Percentiles rank a stretch among this genome's conserved stretches.
Evolutionary conservation across 2,113 vertebrate genomes (phyloP).

Genomic region (Siphamia tubifer): DNA sequence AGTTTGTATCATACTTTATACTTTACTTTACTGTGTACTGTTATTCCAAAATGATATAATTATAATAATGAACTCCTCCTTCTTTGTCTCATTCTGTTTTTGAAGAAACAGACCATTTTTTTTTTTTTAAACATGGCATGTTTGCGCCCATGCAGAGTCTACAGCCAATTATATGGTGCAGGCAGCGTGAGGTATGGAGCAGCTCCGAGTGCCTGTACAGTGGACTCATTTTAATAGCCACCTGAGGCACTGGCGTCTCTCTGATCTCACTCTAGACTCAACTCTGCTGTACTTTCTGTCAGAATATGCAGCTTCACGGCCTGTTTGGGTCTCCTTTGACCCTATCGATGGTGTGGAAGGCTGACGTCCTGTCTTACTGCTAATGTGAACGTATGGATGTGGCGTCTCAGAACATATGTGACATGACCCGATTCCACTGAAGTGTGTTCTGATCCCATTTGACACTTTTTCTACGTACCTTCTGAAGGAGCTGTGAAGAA

Average conservation of each 20-base stretch:
- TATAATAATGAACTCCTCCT: too few relatives aligned
- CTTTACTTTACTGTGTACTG: too few relatives aligned
- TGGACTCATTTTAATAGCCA: constrained; percentile 39
- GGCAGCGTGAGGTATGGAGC: constrained; percentile 2
- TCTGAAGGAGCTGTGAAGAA: neutral
- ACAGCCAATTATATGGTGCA: constrained; percentile 24
- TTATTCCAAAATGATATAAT: too few relatives aligned
- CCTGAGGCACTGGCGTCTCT: constrained; percentile 27
- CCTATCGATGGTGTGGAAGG: constrained; percentile 21
- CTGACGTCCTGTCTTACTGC: neutral
- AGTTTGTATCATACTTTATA: too few relatives aligned
- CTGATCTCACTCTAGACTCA: constrained; percentile 20
- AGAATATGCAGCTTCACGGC: neutral
- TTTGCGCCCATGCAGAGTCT: neutral
- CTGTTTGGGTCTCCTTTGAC: neutral
- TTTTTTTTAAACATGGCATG: neutral
- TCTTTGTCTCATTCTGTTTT: neutral
- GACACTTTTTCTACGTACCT: neutral
- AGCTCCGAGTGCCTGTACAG: constrained; percentile 10
- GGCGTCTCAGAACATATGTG: neutral
- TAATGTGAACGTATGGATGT: neutral
- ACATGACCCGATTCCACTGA: neutral
- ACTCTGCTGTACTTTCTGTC: neutral
- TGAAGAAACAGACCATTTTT: neutral
- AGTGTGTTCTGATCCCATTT: neutral